These are phyloP conservation scores for Anoncus sp. DNA, from an alignment of 2,888 invertebrate species.

Conservation along the genomic window DNA sequence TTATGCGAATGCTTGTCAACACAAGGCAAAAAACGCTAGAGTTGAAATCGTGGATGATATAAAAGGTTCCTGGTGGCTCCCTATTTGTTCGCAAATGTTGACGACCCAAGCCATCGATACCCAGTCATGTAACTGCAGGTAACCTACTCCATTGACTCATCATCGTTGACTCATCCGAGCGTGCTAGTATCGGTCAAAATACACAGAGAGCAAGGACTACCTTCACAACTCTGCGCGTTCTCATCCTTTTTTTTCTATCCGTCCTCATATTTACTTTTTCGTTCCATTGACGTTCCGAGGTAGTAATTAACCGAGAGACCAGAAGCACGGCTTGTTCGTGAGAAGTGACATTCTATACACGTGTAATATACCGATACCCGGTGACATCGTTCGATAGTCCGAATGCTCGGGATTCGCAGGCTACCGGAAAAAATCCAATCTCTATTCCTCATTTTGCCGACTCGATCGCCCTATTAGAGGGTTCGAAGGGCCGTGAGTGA, in stretches of 20 bases:
- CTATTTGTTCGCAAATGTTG: conserved; percentile 6
- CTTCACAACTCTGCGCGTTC: neutral
- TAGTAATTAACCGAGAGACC: conserved; percentile 65
- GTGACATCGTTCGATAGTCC: conserved; percentile 28
- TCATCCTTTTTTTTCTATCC: conserved; percentile 18
- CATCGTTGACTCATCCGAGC: conserved; percentile 24
- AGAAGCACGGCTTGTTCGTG: conserved; percentile 20
- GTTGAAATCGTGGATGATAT: neutral
- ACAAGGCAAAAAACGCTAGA: neutral
- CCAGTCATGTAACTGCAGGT: conserved; percentile 6
- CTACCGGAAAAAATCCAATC: conserved; percentile 14
- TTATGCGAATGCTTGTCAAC: neutral
- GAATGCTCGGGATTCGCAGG: conserved; percentile 10
- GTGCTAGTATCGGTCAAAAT: conserved; percentile 20
- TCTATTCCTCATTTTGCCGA: conserved; percentile 6
- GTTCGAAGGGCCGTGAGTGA: neutral
- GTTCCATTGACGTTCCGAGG: conserved; percentile 58
- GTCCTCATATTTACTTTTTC: conserved; percentile 67
- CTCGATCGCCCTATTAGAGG: neutral
- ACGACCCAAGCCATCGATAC: conserved; percentile 33
- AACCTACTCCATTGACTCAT: conserved; percentile 14
- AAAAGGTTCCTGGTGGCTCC: conserved; percentile 7
- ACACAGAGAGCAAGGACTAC: conserved; percentile 15
- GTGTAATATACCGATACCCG: conserved; percentile 20
- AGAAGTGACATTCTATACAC: neutral